Base-by-base conservation (phyloP, 2,888 invertebrate genomes). In the Therioaphis trifolii region DNA sequence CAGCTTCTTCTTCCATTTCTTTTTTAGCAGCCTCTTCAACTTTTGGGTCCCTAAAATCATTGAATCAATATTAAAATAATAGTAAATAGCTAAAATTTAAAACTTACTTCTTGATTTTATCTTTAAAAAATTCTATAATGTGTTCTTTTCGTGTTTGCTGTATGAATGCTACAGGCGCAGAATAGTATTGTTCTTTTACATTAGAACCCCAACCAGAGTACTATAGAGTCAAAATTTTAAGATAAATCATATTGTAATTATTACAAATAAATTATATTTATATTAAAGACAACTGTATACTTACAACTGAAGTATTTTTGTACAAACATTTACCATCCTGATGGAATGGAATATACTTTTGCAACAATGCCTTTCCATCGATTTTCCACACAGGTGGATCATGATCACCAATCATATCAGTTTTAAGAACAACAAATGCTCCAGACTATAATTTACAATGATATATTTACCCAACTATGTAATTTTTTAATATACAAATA, bases 301-400 rank as follows among this genome's bases (percentile, higher is more conserved):
- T 90, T 88, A 92, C 92, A 88, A 91, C 91, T 88, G 92, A 92
- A 87, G 92, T 92, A 87, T 91, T 92, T 88, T 91, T 91, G 88
- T 92, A 92, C 82, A 91, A 88, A 66, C 89, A 88, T 87, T 90
- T 90, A 85, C 91, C 91, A 85, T 91, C 90, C 88, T 89, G 90
- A 85, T 91, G 90, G 89, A 91, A 90, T 52, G 92, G 91, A 86
- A 93, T 91, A 89, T 91, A 93, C 87, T 93, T 93, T 88, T 93
- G 93, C 86, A 93, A 88, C 87, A 93, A 90, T 85, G 92, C 91
- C 87, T 92, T 92, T 66, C 91, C 92, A 89, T 93, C 93, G 85
- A 93, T 92, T 89, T 92, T 92, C 93, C 93, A 93, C 87, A 93
- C 90, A 86, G 92, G 91, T 85, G 92, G 90, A 87, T 91, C 90